Evolutionary conservation across 2,113 vertebrate species (phyloP), one percentile per base, ranked within the genome.

Genomic region (Ciconia maguari): DNA sequence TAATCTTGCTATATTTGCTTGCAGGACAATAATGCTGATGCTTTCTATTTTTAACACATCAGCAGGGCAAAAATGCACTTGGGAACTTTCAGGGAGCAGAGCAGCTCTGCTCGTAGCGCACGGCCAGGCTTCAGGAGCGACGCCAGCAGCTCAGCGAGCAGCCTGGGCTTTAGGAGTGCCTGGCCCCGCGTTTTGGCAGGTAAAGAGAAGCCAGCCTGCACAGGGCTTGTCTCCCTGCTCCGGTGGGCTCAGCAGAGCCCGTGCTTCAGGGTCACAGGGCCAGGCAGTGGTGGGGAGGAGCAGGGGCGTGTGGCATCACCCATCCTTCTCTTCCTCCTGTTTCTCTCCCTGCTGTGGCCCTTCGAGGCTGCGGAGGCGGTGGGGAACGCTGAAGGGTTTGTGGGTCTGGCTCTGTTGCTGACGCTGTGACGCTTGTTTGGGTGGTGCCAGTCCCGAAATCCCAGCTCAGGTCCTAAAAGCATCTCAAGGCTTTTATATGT

Each of bases 11-110:
- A 16, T 93, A 60, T 91, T 93, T 89, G 84, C 90, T 80, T 4
- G 77, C 68, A 70, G 93, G 94, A 91, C 80, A 54, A 66, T 74
- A 36, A 89, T 11, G 10, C 71, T 15, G 79, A 13, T 46, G 87
- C 54, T 89, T 95, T 64, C 95, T 95, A 83, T 91, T 97, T 96
- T 89, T 81, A 87, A 65, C 79, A 7, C 27, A 1, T 18, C 90
- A 36, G 68, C 60, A 1, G 54, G 62, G 54, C 36, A 83, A 26
- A 83, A 91, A 89, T 11, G 49, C n/a, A 0, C 62, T 83, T 11
- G 95, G 90, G 92, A 89, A n/a, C 13, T 72, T 54, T 66, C 17
- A 0, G 78, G 65, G 74, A 94, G 82, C 5, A 0, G 92, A 95
- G 76, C 71, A 48, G 92, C 79, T 41, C 60, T 6, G 58, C 52